phyloP scores from a whole-genome alignment of 2,888 invertebrate species.

The Drosophila infuscata region DNA sequence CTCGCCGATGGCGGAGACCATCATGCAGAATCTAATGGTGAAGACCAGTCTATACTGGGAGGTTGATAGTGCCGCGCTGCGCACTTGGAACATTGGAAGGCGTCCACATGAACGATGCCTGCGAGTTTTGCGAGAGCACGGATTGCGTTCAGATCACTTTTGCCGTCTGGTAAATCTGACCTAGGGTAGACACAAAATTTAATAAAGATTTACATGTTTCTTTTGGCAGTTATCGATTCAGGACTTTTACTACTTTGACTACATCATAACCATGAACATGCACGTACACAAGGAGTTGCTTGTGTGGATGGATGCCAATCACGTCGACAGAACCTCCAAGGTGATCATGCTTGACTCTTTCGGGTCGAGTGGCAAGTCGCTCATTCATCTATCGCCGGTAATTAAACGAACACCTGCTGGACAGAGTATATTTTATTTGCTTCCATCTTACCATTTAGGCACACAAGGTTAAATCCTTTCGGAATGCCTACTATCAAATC shows the following conservation, averaged over 20 bases:
- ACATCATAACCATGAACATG: slow-evolving; percentile 97
- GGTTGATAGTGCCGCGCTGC: slow-evolving; percentile 95
- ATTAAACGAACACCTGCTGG: background rate
- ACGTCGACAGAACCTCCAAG: background rate
- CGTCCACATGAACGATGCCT: slow-evolving; percentile 89
- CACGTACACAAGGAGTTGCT: slow-evolving; percentile 74
- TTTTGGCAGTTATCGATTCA: slow-evolving; percentile 87
- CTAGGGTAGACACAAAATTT: too few species aligned
- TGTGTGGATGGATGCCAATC: slow-evolving; percentile 51
- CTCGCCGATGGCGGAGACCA: slow-evolving; percentile 97
- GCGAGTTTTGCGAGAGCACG: slow-evolving; percentile 86
- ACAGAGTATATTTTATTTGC: background rate
- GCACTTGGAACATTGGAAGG: slow-evolving; percentile 93
- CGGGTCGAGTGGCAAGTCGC: slow-evolving; percentile 21
- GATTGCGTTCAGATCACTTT: slow-evolving; percentile 87
- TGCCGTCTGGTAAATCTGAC: slow-evolving; percentile 86
- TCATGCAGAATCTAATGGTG: slow-evolving; percentile 87
- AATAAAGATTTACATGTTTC: background rate
- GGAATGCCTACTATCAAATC: slow-evolving; percentile 69
- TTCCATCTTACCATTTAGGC: slow-evolving; percentile 28
- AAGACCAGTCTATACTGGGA: slow-evolving; percentile 88
- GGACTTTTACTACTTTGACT: slow-evolving; percentile 92
- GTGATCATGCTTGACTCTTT: slow-evolving; percentile 42
- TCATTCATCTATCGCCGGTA: slow-evolving; percentile 57
- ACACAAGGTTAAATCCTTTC: slow-evolving; percentile 60